Evolutionary conservation across 2,888 invertebrate genomes (phyloP).

Genomic region (Drosophila mercatorum): DNA sequence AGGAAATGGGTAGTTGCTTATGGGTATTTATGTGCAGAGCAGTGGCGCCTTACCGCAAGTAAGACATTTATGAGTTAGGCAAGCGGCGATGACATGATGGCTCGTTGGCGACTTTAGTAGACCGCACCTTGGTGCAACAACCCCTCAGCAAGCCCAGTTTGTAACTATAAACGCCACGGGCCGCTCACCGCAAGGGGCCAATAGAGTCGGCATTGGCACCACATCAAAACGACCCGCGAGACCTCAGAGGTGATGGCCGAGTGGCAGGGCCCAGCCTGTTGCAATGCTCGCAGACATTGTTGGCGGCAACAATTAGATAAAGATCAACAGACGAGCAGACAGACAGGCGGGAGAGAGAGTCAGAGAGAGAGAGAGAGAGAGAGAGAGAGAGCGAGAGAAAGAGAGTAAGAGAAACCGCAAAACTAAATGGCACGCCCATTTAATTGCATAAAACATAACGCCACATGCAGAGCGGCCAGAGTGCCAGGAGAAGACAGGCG

Average conservation of each 20-base stretch:
- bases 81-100: conserved; percentile 35
- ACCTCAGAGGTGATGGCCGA: conserved; percentile 35
- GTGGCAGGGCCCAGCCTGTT: conserved; percentile 32
- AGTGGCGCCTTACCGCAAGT: conserved; percentile 27
- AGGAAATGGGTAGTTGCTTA: conserved; percentile 6
- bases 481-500: conserved; percentile 15
- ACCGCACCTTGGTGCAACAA: conserved; percentile 56
- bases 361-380: too few relatives aligned
- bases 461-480: conserved; percentile 48
- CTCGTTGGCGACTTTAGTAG: conserved; percentile 15
- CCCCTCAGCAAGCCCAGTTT: conserved; percentile 30
- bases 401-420: conserved; percentile 56
- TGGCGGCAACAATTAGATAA: conserved; percentile 72
- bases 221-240: conserved; percentile 59
- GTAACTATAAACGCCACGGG: conserved; percentile 59
- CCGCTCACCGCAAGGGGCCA: conserved; percentile 47
- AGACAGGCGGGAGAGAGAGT: not conserved
- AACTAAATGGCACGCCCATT: conserved; percentile 69
- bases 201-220: conserved; percentile 57
- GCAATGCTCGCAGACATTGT: conserved; percentile 36
- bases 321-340: conserved; percentile 64
- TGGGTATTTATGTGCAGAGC: conserved; percentile 4
- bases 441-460: conserved; percentile 75
- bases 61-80: conserved; percentile 44
- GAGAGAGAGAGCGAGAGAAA: too few relatives aligned